Evolutionary conservation across 2,888 invertebrate genomes (phyloP), one percentile per base, ranked within the genome.

Genomic region (Sinotaia quadrata): DNA sequence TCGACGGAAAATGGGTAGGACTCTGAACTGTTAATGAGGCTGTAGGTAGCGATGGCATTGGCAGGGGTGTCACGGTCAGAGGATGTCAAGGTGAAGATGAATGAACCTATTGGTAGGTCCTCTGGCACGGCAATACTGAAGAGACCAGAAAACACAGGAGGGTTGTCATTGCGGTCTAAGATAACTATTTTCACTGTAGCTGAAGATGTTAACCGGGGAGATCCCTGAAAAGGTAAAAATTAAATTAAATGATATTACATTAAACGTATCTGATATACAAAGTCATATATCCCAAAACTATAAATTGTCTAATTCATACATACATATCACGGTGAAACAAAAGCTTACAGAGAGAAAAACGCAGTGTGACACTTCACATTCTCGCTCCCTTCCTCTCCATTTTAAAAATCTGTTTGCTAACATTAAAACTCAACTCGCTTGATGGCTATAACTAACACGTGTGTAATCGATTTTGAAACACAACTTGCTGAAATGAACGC

Each of bases 41-140:
- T 69, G 66, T 81, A 84, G 2, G 68, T 76, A 24, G 78, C 78
- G 2, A 70, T 60, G 49, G 84, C 84, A 74, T 84, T 84, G 12
- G 71, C 68, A 5, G 81, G 82, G 57, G 81, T 79, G 72, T 87
- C 86, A 7, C 69, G 69, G 69, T 87, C 86, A 12, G 80, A 79
- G 27, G 86, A 78, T 3, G 83, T 85, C n/a, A 87, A 78, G 62
- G 80, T 92, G 74, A 97, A 94, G 0, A 98, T 95, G 89, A 96
- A 96, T 1, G 95, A 94, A 2, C 95, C 96, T 56, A 96, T 92
- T 81, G 95, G 95, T 0, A 95, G 93, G 88, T 97, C 97, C 90
- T 98, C 98, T 0, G 97, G 96, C 0, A 98, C 96, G 85, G 96
- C 96, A 0, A 96, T 95, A 84, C 95, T 95, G 86, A 96, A 97